A percentile compares a stretch with the other conserved stretches of the same genome.
Evolutionary conservation across 2,888 invertebrate species (phyloP).

Genomic region (Scelioninae gen. 1): DNA sequence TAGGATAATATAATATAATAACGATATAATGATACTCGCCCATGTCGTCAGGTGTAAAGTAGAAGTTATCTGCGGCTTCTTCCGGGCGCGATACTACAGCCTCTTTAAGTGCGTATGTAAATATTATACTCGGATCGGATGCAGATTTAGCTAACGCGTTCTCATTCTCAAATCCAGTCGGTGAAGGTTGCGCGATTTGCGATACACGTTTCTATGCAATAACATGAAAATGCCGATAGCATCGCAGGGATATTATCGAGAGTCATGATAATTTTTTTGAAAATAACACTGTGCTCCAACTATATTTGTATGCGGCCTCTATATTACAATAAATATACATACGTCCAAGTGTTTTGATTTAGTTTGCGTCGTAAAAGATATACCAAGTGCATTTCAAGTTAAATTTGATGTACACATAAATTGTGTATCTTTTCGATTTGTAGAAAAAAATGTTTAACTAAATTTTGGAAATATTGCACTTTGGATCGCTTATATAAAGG

Average conservation of each 20-base stretch:
- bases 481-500: no score
- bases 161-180: conserved; percentile 42
- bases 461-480: no score
- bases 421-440: no score
- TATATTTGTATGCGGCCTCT: conserved; percentile 23
- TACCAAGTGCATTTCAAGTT: no score
- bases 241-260: conserved; percentile 49
- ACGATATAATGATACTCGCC: conserved; percentile 24
- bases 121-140: conserved; percentile 31
- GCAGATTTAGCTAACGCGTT: conserved; percentile 40
- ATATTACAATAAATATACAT: conserved; percentile 37
- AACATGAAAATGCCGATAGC: conserved; percentile 36
- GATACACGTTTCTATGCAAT: conserved; percentile 43
- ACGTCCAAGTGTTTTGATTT: no score
- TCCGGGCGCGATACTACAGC: conserved; percentile 20
- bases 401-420: no score
- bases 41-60: conserved; percentile 44
- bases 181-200: conserved; percentile 48
- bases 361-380: neutral
- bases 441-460: no score
- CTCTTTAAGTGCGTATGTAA: conserved; percentile 21
- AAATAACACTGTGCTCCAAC: conserved; percentile 23
- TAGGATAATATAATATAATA: conserved; percentile 15
- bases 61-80: conserved; percentile 23
- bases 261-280: conserved; percentile 26